A percentile compares a stretch with the other conserved stretches of the same genome.
These are phyloP conservation scores for Phenganax marumi DNA, from an alignment of 92 coral and sea anemone species.

Conservation along the genomic window DNA sequence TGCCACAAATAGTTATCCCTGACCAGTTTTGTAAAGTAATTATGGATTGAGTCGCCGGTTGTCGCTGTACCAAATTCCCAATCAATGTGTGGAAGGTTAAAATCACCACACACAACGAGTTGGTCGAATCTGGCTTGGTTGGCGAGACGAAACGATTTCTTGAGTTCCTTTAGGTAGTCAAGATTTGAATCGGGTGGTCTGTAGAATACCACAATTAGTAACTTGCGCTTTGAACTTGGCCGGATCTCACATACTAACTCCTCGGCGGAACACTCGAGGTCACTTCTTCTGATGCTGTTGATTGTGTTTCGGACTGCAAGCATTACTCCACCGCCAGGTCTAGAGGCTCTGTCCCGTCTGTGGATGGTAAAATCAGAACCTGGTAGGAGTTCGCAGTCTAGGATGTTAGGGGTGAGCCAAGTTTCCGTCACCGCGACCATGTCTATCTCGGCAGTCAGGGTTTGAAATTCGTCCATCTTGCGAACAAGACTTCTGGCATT, in stretches of 20 bases:
- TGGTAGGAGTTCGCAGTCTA: constrained; percentile 35
- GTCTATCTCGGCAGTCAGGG: constrained; percentile 23
- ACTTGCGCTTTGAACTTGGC: constrained; percentile 9
- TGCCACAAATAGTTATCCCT: constrained; percentile 21
- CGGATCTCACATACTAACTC: constrained; percentile 27
- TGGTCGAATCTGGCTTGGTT: constrained; percentile 42
- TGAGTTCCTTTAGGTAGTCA: constrained; percentile 33
- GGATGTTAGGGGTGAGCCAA: constrained; percentile 36
- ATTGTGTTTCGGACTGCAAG: not conserved
- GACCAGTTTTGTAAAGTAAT: constrained; percentile 42
- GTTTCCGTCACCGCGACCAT: constrained; percentile 39
- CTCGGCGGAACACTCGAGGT: constrained; percentile 31
- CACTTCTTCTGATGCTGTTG: constrained; percentile 13
- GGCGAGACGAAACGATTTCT: constrained; percentile 31
- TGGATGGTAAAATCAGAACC: constrained; percentile 32
- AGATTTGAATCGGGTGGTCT: constrained; percentile 37
- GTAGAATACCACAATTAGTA: constrained; percentile 34
- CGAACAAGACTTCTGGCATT: constrained; percentile 41
- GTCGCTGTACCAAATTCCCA: constrained; percentile 50
- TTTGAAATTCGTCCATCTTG: constrained; percentile 39
- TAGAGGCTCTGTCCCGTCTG: constrained; percentile 11
- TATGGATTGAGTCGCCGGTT: constrained; percentile 28
- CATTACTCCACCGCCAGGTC: constrained; percentile 17
- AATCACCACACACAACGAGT: constrained; percentile 49
- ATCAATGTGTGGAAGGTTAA: constrained; percentile 52